Evolutionary conservation across 2,797 vertebrate genomes (phyloP).

Genomic region (Peromyscus attwateri): DNA sequence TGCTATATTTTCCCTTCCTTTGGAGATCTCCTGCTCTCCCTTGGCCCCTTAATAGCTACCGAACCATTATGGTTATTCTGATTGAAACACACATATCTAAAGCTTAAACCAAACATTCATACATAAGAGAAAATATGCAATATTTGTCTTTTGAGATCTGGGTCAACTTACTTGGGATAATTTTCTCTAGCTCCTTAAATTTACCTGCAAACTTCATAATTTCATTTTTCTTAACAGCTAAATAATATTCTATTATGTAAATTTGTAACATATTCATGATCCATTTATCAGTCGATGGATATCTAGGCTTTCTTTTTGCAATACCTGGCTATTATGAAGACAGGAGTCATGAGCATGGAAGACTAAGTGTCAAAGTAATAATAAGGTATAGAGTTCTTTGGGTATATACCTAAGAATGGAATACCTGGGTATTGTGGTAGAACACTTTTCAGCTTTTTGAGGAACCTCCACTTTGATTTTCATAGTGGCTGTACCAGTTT

Average conservation of each 20-base stretch:
- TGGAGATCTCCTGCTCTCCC: neutral
- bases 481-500: neutral
- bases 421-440: neutral
- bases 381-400: neutral
- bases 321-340: neutral
- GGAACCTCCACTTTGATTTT: neutral
- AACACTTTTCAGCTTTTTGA: neutral
- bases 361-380: neutral
- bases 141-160: neutral
- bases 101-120: neutral
- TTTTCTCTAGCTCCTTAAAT: neutral
- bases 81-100: neutral
- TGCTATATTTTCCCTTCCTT: neutral
- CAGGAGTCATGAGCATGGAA: neutral
- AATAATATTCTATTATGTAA: neutral
- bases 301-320: neutral
- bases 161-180: neutral
- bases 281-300: neutral
- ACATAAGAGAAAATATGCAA: neutral
- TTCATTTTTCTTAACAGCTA: neutral
- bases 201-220: neutral
- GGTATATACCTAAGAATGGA: neutral
- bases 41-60: neutral
- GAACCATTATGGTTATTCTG: neutral
- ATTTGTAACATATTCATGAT: too few species aligned